Evolutionary conservation across 2,888 invertebrate genomes (phyloP).

Genomic region (Tipula lateralis): DNA sequence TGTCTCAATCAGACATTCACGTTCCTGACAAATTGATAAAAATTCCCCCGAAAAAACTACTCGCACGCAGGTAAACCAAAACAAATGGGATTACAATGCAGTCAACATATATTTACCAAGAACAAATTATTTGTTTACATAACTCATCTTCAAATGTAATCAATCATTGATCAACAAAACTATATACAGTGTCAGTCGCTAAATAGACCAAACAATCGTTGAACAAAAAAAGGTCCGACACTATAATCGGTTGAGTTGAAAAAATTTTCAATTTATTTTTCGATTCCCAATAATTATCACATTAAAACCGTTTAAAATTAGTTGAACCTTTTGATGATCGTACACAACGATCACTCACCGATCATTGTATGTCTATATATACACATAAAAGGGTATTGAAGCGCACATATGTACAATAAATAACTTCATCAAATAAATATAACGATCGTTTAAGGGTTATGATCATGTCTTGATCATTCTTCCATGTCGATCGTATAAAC

Average conservation of each 20-base stretch:
- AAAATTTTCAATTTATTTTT: slow-evolving; percentile 15
- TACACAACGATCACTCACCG: background rate
- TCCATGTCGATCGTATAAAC: background rate
- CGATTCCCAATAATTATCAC: slow-evolving; percentile 12
- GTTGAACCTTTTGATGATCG: background rate
- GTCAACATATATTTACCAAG: background rate
- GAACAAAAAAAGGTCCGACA: background rate
- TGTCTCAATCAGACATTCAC: background rate
- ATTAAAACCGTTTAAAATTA: background rate
- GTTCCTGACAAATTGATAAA: background rate
- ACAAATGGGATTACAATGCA: slow-evolving; percentile 4
- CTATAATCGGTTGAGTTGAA: background rate
- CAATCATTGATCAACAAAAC: background rate
- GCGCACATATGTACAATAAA: slow-evolving; percentile 8
- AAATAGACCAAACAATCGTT: background rate
- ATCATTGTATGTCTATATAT: too few relatives aligned
- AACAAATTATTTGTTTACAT: background rate
- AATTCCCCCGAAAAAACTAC: background rate
- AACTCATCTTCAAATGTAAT: background rate
- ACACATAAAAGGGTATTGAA: background rate
- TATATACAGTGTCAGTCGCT: background rate
- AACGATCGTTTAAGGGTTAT: slow-evolving; percentile 11
- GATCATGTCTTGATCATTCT: background rate
- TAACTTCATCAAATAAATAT: background rate
- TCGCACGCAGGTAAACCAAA: background rate